Conservation (phyloP, 2,888 invertebrate genomes). For the Ophion ellenae region DNA sequence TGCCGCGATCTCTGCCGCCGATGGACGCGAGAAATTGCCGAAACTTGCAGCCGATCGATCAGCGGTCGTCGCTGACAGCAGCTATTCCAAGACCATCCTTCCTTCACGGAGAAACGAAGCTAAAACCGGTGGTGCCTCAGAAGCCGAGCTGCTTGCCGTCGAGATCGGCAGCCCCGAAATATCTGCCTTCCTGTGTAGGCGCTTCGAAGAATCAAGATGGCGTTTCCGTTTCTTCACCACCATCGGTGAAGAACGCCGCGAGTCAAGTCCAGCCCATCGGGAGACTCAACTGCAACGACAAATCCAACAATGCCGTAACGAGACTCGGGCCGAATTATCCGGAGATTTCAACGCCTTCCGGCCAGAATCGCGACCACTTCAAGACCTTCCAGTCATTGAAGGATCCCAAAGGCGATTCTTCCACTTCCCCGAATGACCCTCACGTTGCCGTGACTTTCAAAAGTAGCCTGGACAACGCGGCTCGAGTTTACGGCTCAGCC, state of each 20-base stretch:
- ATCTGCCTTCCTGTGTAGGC: neutral
- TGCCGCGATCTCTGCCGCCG: conserved; percentile 89
- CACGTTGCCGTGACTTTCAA: neutral
- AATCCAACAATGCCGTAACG: neutral
- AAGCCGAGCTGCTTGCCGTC: conserved; percentile 87
- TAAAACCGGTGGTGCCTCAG: conserved; percentile 89
- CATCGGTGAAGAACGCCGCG: conserved; percentile 70
- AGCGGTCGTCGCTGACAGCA: conserved; percentile 77
- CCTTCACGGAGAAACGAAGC: conserved; percentile 87
- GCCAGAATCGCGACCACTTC: neutral
- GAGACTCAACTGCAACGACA: conserved; percentile 32
- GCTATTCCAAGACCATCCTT: conserved; percentile 88
- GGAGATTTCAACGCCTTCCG: neutral
- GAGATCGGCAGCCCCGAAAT: conserved; percentile 61
- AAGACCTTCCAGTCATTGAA: conserved; percentile 30
- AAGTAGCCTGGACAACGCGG: neutral
- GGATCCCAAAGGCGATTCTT: conserved; percentile 4
- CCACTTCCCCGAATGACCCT: neutral
- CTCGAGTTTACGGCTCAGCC: conserved; percentile 1
- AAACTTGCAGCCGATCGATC: conserved; percentile 41
- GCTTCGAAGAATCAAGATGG: conserved; percentile 60
- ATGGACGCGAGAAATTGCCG: conserved; percentile 76
- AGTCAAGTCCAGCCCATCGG: conserved; percentile 26
- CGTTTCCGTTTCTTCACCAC: conserved; percentile 65
- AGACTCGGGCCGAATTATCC: conserved; percentile 36